Evolutionary conservation across 1,140 invertebrate genomes (phyloP).

Genomic region (Mactra quadrangularis): DNA sequence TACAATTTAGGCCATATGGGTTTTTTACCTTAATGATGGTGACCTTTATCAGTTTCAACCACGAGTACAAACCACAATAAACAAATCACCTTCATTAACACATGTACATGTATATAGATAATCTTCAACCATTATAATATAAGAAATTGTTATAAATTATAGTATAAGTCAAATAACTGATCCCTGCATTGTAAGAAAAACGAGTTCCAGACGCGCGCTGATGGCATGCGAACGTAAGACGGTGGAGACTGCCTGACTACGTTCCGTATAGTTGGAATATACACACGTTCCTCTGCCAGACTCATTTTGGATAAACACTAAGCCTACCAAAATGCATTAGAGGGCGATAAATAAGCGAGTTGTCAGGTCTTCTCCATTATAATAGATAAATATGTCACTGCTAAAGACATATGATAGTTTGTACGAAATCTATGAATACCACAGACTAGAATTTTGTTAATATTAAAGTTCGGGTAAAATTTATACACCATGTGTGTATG

Average conservation of each 20-base stretch:
- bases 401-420: constrained; percentile 16
- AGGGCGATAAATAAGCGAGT: constrained; percentile 52
- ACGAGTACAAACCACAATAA: too few species aligned
- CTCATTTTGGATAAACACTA: constrained; percentile 49
- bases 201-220: constrained; percentile 24
- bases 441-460: not conserved
- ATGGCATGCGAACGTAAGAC: constrained; percentile 25
- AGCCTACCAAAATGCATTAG: constrained; percentile 61
- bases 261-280: constrained; percentile 15
- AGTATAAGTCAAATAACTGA: too few species aligned
- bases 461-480: constrained; percentile 15
- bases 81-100: too few species aligned
- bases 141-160: too few species aligned
- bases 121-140: too few species aligned
- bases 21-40: too few species aligned
- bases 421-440: constrained; percentile 9
- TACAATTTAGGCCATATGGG: too few species aligned
- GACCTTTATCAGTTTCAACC: too few species aligned
- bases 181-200: not conserved
- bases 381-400: constrained; percentile 60
- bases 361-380: constrained; percentile 58
- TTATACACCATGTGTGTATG: not conserved
- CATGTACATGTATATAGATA: too few species aligned
- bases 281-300: constrained; percentile 46
- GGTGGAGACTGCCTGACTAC: constrained; percentile 33